phyloP scores from a whole-genome alignment of 1,140 invertebrate species.

The fruit fly (Drosophila melanogaster) region DNA sequence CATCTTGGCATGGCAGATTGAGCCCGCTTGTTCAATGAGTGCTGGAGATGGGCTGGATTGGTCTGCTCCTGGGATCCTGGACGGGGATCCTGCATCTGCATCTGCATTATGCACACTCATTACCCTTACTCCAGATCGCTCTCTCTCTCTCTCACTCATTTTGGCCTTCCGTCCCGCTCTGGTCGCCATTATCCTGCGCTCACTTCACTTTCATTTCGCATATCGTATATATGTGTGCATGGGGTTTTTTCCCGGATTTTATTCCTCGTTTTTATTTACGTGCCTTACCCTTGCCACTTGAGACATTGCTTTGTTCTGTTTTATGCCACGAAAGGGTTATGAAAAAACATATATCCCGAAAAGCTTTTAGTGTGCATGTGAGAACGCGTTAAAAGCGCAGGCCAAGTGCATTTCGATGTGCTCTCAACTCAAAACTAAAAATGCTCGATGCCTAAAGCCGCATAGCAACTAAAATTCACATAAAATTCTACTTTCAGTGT shows the following conservation, averaged over 20 bases:
- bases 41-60: constrained; percentile 36
- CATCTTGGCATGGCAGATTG: constrained; percentile 64
- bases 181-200: constrained; percentile 74
- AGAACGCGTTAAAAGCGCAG: constrained; percentile 35
- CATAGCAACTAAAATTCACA: constrained; percentile 14
- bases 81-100: constrained; percentile 31
- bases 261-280: constrained; percentile 34
- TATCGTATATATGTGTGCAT: constrained; percentile 51
- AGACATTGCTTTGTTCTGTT: constrained; percentile 80
- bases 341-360: constrained; percentile 53
- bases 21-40: constrained; percentile 75
- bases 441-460: constrained; percentile 6
- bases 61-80: constrained; percentile 32
- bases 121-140: constrained; percentile 50
- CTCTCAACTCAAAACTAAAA: constrained; percentile 16
- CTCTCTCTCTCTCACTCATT: constrained; percentile 11
- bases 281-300: constrained; percentile 81
- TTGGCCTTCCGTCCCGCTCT: constrained; percentile 8
- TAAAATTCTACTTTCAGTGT: neutral
- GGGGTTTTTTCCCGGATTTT: constrained; percentile 39
- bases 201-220: constrained; percentile 80
- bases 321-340: constrained; percentile 69
- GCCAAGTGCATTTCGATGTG: constrained; percentile 61
- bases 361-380: constrained; percentile 70
- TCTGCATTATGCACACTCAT: constrained; percentile 82